phyloP scores from a whole-genome alignment of 2,888 invertebrate genomes.

The Campaea margaritaria region DNA sequence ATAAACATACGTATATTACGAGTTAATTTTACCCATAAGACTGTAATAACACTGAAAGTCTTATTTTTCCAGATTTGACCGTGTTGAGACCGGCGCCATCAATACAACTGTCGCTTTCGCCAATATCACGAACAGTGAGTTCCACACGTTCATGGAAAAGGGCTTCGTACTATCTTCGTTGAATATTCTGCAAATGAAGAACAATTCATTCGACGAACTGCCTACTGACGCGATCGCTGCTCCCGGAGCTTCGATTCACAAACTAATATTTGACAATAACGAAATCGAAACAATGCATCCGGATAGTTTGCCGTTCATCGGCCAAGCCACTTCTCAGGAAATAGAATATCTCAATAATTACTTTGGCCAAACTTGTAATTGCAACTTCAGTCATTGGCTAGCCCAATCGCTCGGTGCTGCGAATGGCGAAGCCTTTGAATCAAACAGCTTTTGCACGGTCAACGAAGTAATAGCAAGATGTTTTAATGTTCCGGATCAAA shows the following conservation, averaged over 20 bases:
- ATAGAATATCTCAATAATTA: slow-evolving; percentile 86
- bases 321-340: slow-evolving; percentile 74
- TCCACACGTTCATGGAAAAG: slow-evolving; percentile 83
- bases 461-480: slow-evolving; percentile 86
- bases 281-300: slow-evolving; percentile 74
- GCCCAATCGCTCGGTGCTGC: slow-evolving; percentile 71
- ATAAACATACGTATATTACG: neutral
- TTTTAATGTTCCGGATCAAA: slow-evolving; percentile 87
- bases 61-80: slow-evolving; percentile 84
- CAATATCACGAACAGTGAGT: slow-evolving; percentile 86
- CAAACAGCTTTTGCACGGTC: slow-evolving; percentile 87
- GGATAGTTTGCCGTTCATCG: slow-evolving; percentile 86
- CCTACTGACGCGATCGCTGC: slow-evolving; percentile 83
- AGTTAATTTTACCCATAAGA: too few relatives aligned
- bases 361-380: slow-evolving; percentile 87
- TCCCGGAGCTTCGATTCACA: slow-evolving; percentile 82
- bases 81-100: slow-evolving; percentile 87
- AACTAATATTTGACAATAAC: slow-evolving; percentile 79
- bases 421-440: slow-evolving; percentile 71
- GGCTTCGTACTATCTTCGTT: slow-evolving; percentile 88
- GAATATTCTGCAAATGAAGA: slow-evolving; percentile 86
- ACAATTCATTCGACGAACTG: slow-evolving; percentile 87
- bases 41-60: neutral
- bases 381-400: slow-evolving; percentile 86
- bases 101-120: slow-evolving; percentile 87